phyloP scores from a whole-genome alignment of 2,797 vertebrate genomes.

The Propithecus deckenii region DNA sequence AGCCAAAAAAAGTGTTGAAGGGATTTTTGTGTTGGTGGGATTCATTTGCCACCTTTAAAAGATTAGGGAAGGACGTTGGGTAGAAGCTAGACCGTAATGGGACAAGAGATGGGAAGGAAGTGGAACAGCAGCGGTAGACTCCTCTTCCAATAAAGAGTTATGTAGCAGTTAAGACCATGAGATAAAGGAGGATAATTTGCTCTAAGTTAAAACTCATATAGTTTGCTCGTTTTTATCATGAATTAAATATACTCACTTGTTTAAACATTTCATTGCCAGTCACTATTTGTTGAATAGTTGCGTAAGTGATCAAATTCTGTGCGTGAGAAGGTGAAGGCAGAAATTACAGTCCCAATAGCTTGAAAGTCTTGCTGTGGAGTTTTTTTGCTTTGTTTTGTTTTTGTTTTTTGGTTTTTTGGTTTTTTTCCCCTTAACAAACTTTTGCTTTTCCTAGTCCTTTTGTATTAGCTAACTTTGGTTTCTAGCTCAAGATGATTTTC shows the following conservation, averaged over 20 bases:
- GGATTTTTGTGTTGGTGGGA: neutral
- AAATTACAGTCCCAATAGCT: neutral
- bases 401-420: too few species aligned
- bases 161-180: neutral
- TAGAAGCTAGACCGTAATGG: neutral
- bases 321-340: neutral
- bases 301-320: neutral
- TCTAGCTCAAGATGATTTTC: slow-evolving; percentile 44
- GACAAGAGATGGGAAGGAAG: neutral
- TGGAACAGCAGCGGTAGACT: neutral
- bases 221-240: neutral
- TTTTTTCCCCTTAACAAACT: neutral
- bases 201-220: neutral
- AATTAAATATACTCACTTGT: neutral
- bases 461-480: neutral
- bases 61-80: neutral
- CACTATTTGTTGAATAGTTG: neutral
- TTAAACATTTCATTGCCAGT: neutral
- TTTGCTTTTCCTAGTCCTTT: neutral
- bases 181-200: neutral
- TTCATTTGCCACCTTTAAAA: neutral
- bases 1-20: neutral
- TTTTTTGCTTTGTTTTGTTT: neutral
- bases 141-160: neutral
- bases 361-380: neutral